These are phyloP conservation scores for Vicugna pacos DNA, from an alignment of 2,113 vertebrate species.

Conservation along the genomic window DNA sequence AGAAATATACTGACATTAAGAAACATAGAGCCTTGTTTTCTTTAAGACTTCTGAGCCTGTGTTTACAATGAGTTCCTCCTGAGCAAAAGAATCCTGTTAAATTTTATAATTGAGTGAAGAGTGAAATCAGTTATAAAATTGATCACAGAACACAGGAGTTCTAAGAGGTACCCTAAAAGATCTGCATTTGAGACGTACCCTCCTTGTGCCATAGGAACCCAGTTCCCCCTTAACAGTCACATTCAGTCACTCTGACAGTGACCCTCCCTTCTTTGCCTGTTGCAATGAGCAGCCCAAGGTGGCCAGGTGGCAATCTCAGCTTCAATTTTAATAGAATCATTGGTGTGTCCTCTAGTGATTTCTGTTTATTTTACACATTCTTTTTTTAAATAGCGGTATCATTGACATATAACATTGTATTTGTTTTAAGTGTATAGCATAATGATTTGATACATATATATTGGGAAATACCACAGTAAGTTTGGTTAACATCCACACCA, in stretches of 20 bases:
- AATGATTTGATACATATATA: background rate
- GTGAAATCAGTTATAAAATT: background rate
- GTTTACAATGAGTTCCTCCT: background rate
- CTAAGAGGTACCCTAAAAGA: background rate
- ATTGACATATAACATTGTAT: background rate
- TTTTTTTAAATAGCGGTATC: background rate
- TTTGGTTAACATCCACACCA: background rate
- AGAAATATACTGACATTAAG: slow-evolving; percentile 30
- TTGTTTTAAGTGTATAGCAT: background rate
- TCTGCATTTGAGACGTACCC: background rate
- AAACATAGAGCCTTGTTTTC: background rate
- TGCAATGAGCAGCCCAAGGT: background rate
- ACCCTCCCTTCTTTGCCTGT: background rate
- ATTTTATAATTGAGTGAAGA: background rate
- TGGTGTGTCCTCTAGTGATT: background rate
- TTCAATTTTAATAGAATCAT: slow-evolving; percentile 14
- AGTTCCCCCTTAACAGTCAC: background rate
- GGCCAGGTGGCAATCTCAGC: background rate
- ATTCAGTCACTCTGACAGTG: background rate
- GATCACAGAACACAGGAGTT: background rate
- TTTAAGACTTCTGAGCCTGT: background rate
- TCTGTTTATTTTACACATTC: background rate
- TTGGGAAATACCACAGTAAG: background rate
- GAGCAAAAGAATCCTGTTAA: background rate
- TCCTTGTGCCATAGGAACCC: background rate